phyloP scores from a whole-genome alignment of 2,797 vertebrate genomes.

The Falco novaeseelandiae region DNA sequence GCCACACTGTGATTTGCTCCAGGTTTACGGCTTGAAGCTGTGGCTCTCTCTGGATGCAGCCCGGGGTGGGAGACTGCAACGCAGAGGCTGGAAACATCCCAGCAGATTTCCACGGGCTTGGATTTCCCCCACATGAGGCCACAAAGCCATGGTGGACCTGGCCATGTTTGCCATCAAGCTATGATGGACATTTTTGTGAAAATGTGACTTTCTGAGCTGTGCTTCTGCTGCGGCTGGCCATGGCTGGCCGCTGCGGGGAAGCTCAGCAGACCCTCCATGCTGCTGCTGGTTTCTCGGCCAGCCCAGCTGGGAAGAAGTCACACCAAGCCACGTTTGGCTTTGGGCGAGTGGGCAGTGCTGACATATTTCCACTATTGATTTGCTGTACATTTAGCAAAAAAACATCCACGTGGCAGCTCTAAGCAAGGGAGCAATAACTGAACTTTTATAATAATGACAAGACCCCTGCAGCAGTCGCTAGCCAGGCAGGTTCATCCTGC shows the following conservation, averaged over 20 bases:
- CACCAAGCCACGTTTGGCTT: not conserved
- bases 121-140: not conserved
- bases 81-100: not conserved
- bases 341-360: not conserved
- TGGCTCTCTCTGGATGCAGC: not conserved
- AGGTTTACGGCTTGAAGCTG: not conserved
- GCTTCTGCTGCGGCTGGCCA: rapidly evolving
- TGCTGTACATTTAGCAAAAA: not conserved
- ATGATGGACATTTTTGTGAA: not conserved
- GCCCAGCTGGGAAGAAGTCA: not conserved
- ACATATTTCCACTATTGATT: not conserved
- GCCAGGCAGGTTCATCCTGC: not conserved
- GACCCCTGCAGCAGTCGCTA: not conserved
- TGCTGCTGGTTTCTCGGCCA: not conserved
- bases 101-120: not conserved
- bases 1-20: rapidly evolving
- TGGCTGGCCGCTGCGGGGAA: rapidly evolving
- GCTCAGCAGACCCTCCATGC: rapidly evolving
- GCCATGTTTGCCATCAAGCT: not conserved
- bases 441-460: not conserved
- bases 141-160: not conserved
- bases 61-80: not conserved
- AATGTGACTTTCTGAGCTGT: not conserved
- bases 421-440: not conserved
- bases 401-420: not conserved